A percentile compares a stretch with the other conserved stretches of the same genome.
phyloP scores from a whole-genome alignment of 2,113 vertebrate species.

The Pseudopipra pipra region DNA sequence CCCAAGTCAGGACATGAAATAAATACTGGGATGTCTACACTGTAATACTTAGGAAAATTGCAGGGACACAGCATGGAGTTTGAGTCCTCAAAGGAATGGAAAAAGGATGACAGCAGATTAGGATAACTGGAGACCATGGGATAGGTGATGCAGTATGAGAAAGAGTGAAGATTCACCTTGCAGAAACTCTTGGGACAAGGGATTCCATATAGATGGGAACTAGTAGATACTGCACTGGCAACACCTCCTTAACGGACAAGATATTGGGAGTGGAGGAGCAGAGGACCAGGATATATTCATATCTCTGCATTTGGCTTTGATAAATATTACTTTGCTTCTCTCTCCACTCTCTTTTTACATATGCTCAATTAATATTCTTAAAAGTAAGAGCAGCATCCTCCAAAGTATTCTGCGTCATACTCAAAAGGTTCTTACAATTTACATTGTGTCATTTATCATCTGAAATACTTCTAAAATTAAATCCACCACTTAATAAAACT shows the following conservation, averaged over 20 bases:
- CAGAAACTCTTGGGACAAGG: neutral
- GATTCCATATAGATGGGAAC: neutral
- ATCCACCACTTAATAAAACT: neutral
- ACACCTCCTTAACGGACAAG: neutral
- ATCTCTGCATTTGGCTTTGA: neutral
- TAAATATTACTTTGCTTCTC: neutral
- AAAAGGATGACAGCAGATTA: neutral
- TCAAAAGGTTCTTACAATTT: neutral
- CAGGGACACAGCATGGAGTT: neutral
- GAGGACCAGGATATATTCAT: neutral
- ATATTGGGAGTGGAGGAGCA: neutral
- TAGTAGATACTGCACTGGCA: neutral
- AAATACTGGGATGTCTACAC: neutral
- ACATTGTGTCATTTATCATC: neutral
- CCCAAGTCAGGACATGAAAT: neutral
- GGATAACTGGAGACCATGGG: neutral
- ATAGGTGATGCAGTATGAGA: neutral
- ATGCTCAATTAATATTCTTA: neutral
- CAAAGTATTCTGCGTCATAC: neutral
- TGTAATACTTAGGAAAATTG: neutral
- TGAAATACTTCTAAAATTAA: neutral
- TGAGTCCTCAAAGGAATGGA: neutral
- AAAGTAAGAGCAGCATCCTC: neutral
- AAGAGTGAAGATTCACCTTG: neutral
- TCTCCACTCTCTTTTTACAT: neutral